These are phyloP conservation scores for Saccopteryx bilineata DNA, from an alignment of 2,113 vertebrate genomes.

Conservation along the genomic window DNA sequence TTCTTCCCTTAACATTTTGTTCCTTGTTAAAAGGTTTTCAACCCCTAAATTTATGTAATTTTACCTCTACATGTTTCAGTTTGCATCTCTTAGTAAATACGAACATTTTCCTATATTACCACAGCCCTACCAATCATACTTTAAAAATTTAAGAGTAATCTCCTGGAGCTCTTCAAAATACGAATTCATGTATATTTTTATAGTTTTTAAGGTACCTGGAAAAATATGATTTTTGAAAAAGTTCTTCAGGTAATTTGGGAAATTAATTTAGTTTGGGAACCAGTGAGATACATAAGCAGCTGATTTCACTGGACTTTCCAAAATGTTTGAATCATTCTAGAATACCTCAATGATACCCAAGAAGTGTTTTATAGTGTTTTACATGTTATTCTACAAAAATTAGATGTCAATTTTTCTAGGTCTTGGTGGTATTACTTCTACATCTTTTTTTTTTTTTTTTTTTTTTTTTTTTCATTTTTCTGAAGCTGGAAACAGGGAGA, in stretches of 20 bases:
- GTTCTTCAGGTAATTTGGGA: not conserved
- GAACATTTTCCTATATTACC: constrained; percentile 15
- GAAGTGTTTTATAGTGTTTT: constrained; percentile 46
- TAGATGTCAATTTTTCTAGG: constrained; percentile 29
- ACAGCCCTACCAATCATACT: not conserved
- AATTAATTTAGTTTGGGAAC: constrained; percentile 21
- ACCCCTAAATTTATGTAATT: constrained; percentile 3
- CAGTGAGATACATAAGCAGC: not conserved
- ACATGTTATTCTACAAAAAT: not conserved
- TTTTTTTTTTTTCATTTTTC: too few relatives aligned
- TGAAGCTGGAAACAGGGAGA: too few relatives aligned
- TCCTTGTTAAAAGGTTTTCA: constrained; percentile 39
- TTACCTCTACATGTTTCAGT: constrained; percentile 18
- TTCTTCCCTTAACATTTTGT: constrained; percentile 42
- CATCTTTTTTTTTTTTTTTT: too few relatives aligned
- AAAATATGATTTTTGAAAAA: not conserved
- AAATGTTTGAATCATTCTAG: constrained; percentile 44
- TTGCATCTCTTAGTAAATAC: constrained; percentile 43
- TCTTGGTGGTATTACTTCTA: not conserved
- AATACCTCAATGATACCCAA: constrained; percentile 12
- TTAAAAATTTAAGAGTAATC: constrained; percentile 32
- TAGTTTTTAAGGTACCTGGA: not conserved
- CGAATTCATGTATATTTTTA: constrained; percentile 14
- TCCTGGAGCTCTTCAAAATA: constrained; percentile 24
- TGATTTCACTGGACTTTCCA: constrained; percentile 62